Evolutionary conservation across 1,140 invertebrate genomes (phyloP).

Genomic region (Aphelenchoides fujianensis): DNA sequence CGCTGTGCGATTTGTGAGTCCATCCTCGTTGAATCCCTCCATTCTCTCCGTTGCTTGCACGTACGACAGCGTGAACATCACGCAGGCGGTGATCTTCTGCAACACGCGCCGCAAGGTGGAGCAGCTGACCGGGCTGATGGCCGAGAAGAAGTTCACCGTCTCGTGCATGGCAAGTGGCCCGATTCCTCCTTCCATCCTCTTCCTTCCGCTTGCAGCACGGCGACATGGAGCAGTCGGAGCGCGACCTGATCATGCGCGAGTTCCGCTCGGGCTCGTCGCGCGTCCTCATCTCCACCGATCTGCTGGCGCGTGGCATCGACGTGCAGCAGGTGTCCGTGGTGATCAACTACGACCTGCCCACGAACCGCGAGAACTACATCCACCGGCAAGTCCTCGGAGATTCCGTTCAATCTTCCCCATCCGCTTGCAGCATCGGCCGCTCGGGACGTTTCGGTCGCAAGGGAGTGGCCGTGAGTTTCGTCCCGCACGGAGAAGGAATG

Average conservation of each 20-base stretch:
- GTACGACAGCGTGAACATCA: conserved; percentile 96
- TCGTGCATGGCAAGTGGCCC: conserved; percentile 81
- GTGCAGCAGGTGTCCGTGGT: conserved; percentile 97
- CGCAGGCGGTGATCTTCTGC: conserved; percentile 98
- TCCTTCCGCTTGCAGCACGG: conserved; percentile 73
- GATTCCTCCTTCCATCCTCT: background rate
- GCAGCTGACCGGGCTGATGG: conserved; percentile 92
- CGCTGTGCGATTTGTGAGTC: too few species aligned
- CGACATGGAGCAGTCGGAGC: conserved; percentile 96
- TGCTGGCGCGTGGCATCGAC: conserved; percentile 94
- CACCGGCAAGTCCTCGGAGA: conserved; percentile 74
- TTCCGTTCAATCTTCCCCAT: conserved; percentile 31
- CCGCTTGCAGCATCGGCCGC: conserved; percentile 89
- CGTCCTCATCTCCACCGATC: conserved; percentile 93
- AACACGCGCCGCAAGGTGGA: conserved; percentile 98
- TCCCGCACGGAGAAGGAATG: too few species aligned
- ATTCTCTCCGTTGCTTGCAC: too few species aligned
- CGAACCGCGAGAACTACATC: conserved; percentile 97
- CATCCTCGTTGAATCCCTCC: too few species aligned
- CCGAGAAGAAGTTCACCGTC: conserved; percentile 88
- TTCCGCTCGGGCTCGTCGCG: conserved; percentile 94
- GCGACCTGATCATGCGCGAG: conserved; percentile 96
- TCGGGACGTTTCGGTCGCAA: conserved; percentile 99
- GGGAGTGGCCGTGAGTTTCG: conserved; percentile 81
- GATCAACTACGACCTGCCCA: conserved; percentile 97